These are phyloP conservation scores for Sphenodon punctatus DNA, from an alignment of 2,797 vertebrate species.

Conservation along the genomic window DNA sequence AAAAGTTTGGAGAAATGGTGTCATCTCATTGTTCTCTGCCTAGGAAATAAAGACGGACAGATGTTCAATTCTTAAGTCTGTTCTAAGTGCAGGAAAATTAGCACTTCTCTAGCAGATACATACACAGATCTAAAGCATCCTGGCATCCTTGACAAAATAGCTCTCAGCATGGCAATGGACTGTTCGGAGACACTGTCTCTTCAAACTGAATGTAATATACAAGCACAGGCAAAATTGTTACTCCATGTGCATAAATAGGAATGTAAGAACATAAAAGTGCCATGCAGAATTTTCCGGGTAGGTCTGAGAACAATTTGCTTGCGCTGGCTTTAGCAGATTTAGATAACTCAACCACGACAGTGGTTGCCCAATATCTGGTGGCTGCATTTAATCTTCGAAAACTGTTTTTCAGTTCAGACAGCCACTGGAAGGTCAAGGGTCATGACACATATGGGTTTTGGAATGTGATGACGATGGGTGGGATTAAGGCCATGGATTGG, in stretches of 20 bases:
- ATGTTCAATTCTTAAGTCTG: constrained; percentile 54
- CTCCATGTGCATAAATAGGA: too few species aligned
- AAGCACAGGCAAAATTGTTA: not conserved
- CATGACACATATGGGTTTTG: too few species aligned
- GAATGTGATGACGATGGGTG: too few species aligned
- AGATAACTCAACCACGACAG: too few species aligned
- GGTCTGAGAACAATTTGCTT: too few species aligned
- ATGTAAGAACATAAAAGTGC: not conserved
- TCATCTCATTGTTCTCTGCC: constrained; percentile 25
- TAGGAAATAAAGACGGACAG: constrained; percentile 46
- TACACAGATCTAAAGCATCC: constrained; percentile 30
- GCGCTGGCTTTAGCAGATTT: too few species aligned
- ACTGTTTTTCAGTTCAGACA: too few species aligned
- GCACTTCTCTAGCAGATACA: constrained; percentile 27
- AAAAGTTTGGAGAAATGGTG: constrained; percentile 2
- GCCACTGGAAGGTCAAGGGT: too few species aligned
- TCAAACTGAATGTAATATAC: not conserved
- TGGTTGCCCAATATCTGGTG: too few species aligned
- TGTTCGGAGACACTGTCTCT: not conserved
- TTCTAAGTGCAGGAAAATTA: constrained; percentile 57
- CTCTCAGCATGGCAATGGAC: constrained; percentile 3
- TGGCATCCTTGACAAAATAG: constrained; percentile 31
- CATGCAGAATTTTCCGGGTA: too few species aligned
- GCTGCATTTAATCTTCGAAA: too few species aligned
- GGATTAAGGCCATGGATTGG: too few species aligned